These are phyloP conservation scores for Trissolcus brochymenae DNA, from an alignment of 2,888 invertebrate genomes.

Conservation along the genomic window DNA sequence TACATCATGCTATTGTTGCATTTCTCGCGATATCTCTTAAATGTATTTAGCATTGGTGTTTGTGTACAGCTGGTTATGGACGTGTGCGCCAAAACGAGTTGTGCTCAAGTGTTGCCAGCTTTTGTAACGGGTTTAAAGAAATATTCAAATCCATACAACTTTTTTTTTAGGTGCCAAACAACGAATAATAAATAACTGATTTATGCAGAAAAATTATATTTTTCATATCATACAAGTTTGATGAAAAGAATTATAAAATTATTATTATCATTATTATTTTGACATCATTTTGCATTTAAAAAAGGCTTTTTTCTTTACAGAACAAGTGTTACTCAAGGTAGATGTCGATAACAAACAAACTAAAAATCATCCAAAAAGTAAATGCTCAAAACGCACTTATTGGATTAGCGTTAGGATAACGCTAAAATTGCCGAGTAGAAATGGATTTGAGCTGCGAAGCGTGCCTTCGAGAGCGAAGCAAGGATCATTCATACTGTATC, in stretches of 20 bases:
- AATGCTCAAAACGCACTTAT: conserved; percentile 49
- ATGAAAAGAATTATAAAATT: too few species aligned
- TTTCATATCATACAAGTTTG: too few species aligned
- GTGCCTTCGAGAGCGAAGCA: conserved; percentile 63
- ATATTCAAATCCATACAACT: conserved; percentile 20
- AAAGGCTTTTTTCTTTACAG: not conserved
- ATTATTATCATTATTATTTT: too few species aligned
- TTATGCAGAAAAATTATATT: too few species aligned
- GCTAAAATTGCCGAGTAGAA: conserved; percentile 49
- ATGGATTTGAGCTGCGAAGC: conserved; percentile 62
- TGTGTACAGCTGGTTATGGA: not conserved
- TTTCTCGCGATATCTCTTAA: conserved; percentile 42
- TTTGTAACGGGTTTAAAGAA: conserved; percentile 29
- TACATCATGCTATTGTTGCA: conserved; percentile 53
- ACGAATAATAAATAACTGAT: conserved; percentile 5
- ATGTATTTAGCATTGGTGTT: conserved; percentile 16
- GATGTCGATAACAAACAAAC: conserved; percentile 16
- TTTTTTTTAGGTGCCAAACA: conserved; percentile 10
- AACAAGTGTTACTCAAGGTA: not conserved
- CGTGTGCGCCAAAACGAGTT: conserved; percentile 27
- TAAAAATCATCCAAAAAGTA: conserved; percentile 37
- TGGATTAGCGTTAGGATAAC: conserved; percentile 51
- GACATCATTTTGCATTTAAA: too few species aligned
- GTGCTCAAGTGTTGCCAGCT: conserved; percentile 28
- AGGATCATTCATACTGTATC: conserved; percentile 63